A percentile compares a stretch with the other conserved stretches of the same genome.
phyloP scores from a whole-genome alignment of 2,888 invertebrate genomes.

The Pyrocoelia pectoralis region DNA sequence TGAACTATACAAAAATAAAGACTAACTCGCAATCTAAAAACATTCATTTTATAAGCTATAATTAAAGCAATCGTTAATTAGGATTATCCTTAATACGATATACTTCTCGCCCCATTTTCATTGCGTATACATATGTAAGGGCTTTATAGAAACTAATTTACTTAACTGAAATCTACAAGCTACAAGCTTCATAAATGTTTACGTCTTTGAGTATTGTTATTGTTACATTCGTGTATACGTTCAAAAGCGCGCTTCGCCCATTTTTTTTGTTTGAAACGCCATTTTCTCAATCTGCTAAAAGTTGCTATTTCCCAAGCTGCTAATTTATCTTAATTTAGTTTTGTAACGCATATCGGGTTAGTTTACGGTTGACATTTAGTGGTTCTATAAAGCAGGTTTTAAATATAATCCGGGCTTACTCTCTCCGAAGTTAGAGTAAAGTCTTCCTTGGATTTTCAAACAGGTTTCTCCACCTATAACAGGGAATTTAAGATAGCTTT shows the following conservation, averaged over 20 bases:
- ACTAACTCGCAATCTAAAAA: too few relatives aligned
- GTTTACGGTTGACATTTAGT: constrained; percentile 52
- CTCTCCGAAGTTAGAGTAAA: constrained; percentile 45
- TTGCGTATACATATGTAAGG: neutral
- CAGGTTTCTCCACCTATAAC: constrained; percentile 26
- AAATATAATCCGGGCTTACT: constrained; percentile 51
- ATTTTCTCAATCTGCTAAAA: constrained; percentile 38
- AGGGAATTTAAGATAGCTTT: constrained; percentile 29
- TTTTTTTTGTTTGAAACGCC: too few relatives aligned
- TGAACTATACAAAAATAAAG: too few relatives aligned
- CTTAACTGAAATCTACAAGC: constrained; percentile 18
- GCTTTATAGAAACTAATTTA: constrained; percentile 16
- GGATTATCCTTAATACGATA: too few relatives aligned
- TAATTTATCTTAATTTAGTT: constrained; percentile 42
- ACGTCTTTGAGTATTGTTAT: constrained; percentile 21
- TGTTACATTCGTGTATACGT: constrained; percentile 23
- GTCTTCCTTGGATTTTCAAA: constrained; percentile 34
- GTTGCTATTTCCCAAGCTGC: constrained; percentile 35
- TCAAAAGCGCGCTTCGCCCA: too few relatives aligned
- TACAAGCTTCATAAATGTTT: constrained; percentile 15
- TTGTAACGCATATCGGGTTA: constrained; percentile 49
- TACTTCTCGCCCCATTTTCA: too few relatives aligned
- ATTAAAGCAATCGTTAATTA: too few relatives aligned
- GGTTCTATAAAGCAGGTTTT: constrained; percentile 51
- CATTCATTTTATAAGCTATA: too few relatives aligned